Evolutionary conservation across 2,797 vertebrate species (phyloP).

Genomic region (Lacerta viridis): DNA sequence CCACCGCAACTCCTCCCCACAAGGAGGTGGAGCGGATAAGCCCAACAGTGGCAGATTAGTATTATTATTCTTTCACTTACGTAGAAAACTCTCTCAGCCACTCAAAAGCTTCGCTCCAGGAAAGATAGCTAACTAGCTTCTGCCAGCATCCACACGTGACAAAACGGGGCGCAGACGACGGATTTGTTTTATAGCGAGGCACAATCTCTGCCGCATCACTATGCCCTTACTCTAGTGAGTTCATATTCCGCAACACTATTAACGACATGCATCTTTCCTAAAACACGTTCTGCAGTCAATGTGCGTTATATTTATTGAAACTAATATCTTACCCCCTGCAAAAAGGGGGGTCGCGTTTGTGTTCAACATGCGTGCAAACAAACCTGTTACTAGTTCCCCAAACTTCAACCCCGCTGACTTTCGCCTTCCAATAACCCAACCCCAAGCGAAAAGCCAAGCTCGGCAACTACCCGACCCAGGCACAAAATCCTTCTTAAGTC

Average conservation of each 20-base stretch:
- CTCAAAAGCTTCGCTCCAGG: neutral
- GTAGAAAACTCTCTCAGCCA: too few relatives aligned
- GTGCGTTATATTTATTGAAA: neutral
- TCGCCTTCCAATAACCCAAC: neutral
- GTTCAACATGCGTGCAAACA: too few relatives aligned
- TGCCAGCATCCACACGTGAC: neutral
- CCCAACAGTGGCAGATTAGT: neutral
- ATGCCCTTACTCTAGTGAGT: neutral
- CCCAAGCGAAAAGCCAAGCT: neutral
- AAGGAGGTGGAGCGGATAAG: too few relatives aligned
- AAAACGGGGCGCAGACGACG: too few relatives aligned
- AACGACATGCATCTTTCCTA: neutral
- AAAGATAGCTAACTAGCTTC: neutral
- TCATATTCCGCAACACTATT: neutral
- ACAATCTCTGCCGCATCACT: neutral
- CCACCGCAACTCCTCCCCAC: too few relatives aligned
- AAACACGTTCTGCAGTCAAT: too few relatives aligned
- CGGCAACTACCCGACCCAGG: neutral
- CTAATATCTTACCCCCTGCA: neutral
- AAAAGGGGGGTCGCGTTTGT: too few relatives aligned
- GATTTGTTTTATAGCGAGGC: too few relatives aligned
- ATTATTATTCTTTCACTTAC: neutral
- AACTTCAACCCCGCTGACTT: neutral
- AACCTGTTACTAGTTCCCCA: neutral
- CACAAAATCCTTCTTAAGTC: neutral